Conservation (phyloP, 2,888 invertebrate species). For the Cloeon dipterum region DNA sequence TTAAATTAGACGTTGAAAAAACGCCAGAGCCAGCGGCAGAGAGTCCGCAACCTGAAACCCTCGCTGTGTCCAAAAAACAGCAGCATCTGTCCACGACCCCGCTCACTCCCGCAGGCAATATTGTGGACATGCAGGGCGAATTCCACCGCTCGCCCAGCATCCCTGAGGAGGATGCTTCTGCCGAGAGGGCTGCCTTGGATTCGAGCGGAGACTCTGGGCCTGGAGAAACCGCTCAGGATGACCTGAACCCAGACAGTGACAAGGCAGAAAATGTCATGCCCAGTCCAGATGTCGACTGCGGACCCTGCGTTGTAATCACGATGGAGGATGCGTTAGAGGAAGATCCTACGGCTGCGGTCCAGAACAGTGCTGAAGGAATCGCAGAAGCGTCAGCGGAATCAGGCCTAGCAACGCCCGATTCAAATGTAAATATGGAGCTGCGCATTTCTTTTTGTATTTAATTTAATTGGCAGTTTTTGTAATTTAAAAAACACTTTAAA, state of each 20-base stretch:
- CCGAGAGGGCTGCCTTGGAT: background rate
- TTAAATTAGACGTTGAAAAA: conserved; percentile 4
- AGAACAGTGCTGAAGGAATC: background rate
- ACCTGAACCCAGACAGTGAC: background rate
- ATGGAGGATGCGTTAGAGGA: background rate
- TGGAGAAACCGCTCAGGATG: background rate
- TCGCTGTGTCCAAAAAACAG: background rate
- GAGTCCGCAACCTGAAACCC: conserved; percentile 6
- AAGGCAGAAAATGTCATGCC: background rate
- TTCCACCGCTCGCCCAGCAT: conserved; percentile 18
- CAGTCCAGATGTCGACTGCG: background rate
- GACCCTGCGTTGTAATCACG: background rate
- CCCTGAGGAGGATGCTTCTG: background rate
- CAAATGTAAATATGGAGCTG: too few species aligned
- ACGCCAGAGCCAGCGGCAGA: conserved; percentile 7
- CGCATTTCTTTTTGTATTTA: too few species aligned
- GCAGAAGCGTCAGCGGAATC: too few species aligned
- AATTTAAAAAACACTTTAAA: too few species aligned
- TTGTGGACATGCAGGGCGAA: conserved; percentile 42
- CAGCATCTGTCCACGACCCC: conserved; percentile 27
- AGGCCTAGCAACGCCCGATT: too few species aligned
- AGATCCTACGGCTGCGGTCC: background rate
- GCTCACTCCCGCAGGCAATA: conserved; percentile 23
- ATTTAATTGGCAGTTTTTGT: too few species aligned
- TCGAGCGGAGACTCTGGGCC: background rate